Base-by-base conservation (phyloP, 2,113 vertebrate genomes). In the Prionailurus bengalensis region DNA sequence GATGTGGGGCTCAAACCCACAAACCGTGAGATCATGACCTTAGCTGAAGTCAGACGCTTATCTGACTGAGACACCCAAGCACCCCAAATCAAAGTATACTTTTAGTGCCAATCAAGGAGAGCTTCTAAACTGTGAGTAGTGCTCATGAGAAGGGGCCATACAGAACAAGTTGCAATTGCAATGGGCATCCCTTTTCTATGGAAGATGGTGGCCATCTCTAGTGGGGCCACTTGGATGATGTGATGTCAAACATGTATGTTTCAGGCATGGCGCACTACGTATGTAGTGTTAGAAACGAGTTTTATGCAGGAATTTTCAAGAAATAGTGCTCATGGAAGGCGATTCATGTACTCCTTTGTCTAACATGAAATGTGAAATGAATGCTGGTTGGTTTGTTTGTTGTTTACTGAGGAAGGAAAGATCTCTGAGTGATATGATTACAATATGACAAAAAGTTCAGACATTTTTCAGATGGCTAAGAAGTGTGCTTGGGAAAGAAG, bases 381-480 rank as follows among this genome's bases (percentile, higher is more conserved):
- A 68, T 92, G 65, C 14, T 73, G 21, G 12, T 65, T 36, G 12
- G 8, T 45, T n/a, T 70, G 4, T 51, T 36, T 61, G 12, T 65
- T 31, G 33, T 63, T 45, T 48, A 17, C 16, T 31, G 33, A 23
- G 53, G 36, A 94, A 95, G 5, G 31, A 73, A 89, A 82, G 23
- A 29, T 80, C 1, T 82, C 53, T 79, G 36, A 87, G 45, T 91
- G 51, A 74, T 79, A 42, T 48, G 31, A 58, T 79, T 96, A 70
- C 51, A 11, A 63, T 33, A 87, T 71, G 17, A 39, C 25, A 86
- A 83, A 94, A 65, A 83, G 10, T 23, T 81, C 29, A 82, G 31
- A 51, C 33, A 48, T 66, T 94, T 97, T 97, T 88, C 88, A 88
- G 78, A 14, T 80, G 23, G 63, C 39, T 96, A 58, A 88, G 27